Percentiles rank a stretch among this genome's conserved stretches.
These are phyloP conservation scores for Siderastrea siderea DNA, from an alignment of 92 coral and sea anemone species.

Conservation along the genomic window DNA sequence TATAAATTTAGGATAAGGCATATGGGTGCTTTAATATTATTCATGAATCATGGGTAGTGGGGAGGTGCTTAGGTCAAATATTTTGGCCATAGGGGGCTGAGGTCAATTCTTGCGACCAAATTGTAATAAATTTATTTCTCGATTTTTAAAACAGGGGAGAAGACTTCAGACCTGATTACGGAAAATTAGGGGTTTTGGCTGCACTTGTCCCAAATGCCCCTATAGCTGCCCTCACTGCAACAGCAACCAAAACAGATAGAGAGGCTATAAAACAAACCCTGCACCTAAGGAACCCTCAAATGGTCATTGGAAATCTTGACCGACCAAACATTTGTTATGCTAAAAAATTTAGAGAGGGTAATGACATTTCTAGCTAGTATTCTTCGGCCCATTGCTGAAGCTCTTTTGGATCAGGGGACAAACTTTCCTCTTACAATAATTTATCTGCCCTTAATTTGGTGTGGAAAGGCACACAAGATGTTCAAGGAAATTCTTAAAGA, in stretches of 20 bases:
- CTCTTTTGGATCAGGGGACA: constrained; percentile 19
- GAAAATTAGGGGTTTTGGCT: constrained; percentile 57
- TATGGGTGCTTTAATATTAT: too few relatives aligned
- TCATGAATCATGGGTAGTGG: too few relatives aligned
- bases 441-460: constrained; percentile 61
- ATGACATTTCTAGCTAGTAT: constrained; percentile 25
- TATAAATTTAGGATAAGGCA: too few relatives aligned
- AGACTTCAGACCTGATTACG: constrained; percentile 71
- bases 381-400: constrained; percentile 51
- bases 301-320: constrained; percentile 53
- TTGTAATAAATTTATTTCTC: neutral
- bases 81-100: too few relatives aligned
- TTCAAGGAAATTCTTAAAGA: constrained; percentile 34
- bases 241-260: constrained; percentile 54
- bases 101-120: too few relatives aligned
- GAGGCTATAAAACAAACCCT: constrained; percentile 18
- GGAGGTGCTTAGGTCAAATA: too few relatives aligned
- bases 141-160: constrained; percentile 62
- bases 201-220: constrained; percentile 64
- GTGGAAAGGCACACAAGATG: constrained; percentile 67
- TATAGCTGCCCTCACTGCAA: constrained; percentile 66
- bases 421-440: constrained; percentile 70
- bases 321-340: constrained; percentile 55
- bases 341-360: constrained; percentile 45
- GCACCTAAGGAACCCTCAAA: constrained; percentile 14